Percentiles rank a stretch among this genome's conserved stretches.
phyloP scores from a whole-genome alignment of 2,888 invertebrate genomes.

The Eurois occulta region DNA sequence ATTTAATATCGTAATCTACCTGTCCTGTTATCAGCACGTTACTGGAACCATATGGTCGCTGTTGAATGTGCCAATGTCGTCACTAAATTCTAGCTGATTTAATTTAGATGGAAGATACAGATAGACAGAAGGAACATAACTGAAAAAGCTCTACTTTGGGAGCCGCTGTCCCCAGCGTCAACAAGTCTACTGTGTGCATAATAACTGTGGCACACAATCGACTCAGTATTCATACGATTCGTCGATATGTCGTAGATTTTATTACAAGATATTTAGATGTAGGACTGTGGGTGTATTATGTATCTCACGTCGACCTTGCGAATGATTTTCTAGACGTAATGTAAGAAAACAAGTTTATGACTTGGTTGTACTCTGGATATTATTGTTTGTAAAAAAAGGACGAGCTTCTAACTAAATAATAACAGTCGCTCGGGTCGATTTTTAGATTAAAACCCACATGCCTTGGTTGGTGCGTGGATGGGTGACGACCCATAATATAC shows the following conservation, averaged over 20 bases:
- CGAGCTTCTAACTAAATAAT: too few relatives aligned
- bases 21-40: neutral
- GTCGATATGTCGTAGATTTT: conserved; percentile 44
- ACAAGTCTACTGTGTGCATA: conserved; percentile 53
- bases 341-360: conserved; percentile 32
- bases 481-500: too few relatives aligned
- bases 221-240: conserved; percentile 47
- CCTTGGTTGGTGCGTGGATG: too few relatives aligned
- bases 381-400: too few relatives aligned
- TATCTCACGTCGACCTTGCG: conserved; percentile 22
- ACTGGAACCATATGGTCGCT: neutral
- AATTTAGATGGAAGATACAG: too few relatives aligned
- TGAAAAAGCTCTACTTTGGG: conserved; percentile 15
- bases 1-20: neutral
- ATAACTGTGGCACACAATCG: conserved; percentile 36
- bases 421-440: too few relatives aligned
- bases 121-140: neutral
- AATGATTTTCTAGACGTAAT: neutral
- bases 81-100: neutral
- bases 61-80: neutral
- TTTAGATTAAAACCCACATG: too few relatives aligned
- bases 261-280: conserved; percentile 25
- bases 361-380: too few relatives aligned
- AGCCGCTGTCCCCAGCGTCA: conserved; percentile 46
- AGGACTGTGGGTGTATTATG: neutral